A percentile compares a stretch with the other conserved stretches of the same genome.
Conservation (phyloP, 2,888 invertebrate species). For the Chalcosyrphus nemorum region DNA sequence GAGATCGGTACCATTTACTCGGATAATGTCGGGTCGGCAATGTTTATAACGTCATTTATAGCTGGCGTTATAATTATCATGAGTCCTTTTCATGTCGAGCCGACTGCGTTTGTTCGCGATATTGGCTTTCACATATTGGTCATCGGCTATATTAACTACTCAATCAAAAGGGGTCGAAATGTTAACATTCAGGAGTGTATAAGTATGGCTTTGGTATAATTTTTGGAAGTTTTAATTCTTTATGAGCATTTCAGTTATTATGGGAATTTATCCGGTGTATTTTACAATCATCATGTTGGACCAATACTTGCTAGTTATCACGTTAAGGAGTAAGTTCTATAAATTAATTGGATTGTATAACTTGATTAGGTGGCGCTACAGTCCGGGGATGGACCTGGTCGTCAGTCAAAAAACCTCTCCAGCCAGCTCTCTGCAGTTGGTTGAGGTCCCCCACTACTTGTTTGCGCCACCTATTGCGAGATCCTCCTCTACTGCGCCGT, state of each 20-base stretch:
- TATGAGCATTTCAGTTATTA: constrained; percentile 68
- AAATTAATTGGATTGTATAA: too few relatives aligned
- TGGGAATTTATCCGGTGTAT: constrained; percentile 74
- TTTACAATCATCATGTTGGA: constrained; percentile 75
- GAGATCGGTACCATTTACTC: constrained; percentile 80
- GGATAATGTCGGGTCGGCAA: constrained; percentile 84
- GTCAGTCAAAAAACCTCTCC: too few relatives aligned
- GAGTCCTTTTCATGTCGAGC: constrained; percentile 82
- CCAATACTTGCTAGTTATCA: constrained; percentile 73
- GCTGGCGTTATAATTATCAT: constrained; percentile 83
- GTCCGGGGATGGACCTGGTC: too few relatives aligned
- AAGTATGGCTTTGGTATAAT: constrained; percentile 26
- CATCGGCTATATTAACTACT: constrained; percentile 73
- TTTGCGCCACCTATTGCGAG: too few relatives aligned
- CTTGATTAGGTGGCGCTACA: too few relatives aligned
- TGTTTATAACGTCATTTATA: constrained; percentile 85
- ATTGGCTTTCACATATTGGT: constrained; percentile 75
- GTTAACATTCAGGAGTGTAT: constrained; percentile 73
- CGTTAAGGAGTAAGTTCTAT: constrained; percentile 57
- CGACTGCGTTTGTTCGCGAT: constrained; percentile 74
- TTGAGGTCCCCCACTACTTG: too few relatives aligned
- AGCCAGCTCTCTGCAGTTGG: too few relatives aligned
- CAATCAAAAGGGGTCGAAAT: constrained; percentile 65
- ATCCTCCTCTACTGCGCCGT: too few relatives aligned
- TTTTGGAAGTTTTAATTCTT: too few relatives aligned